phyloP scores from a whole-genome alignment of 2,888 invertebrate genomes.

The Pilophorus perplexus region DNA sequence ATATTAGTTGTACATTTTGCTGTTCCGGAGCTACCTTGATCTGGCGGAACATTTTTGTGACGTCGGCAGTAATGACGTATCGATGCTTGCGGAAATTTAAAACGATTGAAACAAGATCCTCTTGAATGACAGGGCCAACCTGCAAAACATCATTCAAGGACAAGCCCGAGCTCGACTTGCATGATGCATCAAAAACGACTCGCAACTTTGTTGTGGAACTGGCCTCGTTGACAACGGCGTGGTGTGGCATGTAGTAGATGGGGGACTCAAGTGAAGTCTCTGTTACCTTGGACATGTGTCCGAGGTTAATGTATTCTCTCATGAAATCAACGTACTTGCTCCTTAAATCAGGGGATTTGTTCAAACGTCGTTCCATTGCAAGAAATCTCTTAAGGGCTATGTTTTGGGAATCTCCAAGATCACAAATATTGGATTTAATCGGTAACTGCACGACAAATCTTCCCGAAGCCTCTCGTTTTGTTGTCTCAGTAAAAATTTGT shows the following conservation, averaged over 20 bases:
- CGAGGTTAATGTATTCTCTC: constrained; percentile 24
- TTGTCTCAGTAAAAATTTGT: neutral
- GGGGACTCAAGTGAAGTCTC: neutral
- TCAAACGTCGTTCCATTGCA: constrained; percentile 22
- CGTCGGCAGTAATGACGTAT: constrained; percentile 44
- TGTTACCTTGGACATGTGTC: constrained; percentile 46
- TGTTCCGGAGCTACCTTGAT: constrained; percentile 44
- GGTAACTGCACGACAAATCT: constrained; percentile 36
- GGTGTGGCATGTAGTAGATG: constrained; percentile 50
- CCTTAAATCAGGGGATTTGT: neutral
- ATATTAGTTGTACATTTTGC: constrained; percentile 45
- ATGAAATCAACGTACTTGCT: constrained; percentile 45
- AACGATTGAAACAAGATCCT: constrained; percentile 32
- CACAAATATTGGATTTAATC: constrained; percentile 10
- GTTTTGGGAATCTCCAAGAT: constrained; percentile 38
- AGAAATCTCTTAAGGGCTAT: constrained; percentile 36
- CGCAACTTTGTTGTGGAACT: constrained; percentile 49
- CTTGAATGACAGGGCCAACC: constrained; percentile 38
- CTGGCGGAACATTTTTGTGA: constrained; percentile 49
- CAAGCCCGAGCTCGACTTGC: no score
- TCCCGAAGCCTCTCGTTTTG: neutral
- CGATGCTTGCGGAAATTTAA: constrained; percentile 28
- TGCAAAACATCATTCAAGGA: constrained; percentile 39
- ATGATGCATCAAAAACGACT: constrained; percentile 50
- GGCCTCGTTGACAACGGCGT: constrained; percentile 47